Percentiles rank a stretch among this genome's conserved stretches.
phyloP scores from a whole-genome alignment of 2,888 invertebrate genomes.

The Cerastis rubricosa region DNA sequence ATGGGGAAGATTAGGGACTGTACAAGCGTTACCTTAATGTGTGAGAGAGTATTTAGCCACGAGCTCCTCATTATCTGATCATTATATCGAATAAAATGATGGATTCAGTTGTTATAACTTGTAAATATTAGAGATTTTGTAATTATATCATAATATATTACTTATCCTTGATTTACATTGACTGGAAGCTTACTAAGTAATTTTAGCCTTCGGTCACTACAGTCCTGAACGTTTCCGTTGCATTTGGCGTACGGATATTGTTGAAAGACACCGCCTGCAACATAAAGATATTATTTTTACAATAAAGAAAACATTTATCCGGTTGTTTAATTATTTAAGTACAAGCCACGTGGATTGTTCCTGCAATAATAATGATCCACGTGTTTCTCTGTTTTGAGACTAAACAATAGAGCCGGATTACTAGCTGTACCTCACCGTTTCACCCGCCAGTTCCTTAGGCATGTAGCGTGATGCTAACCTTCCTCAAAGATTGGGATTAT shows the following conservation, averaged over 20 bases:
- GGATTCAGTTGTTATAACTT: too few species aligned
- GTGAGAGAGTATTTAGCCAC: too few species aligned
- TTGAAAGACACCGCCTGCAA: too few species aligned
- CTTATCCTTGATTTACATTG: too few species aligned
- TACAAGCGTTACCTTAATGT: too few species aligned
- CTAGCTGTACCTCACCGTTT: neutral
- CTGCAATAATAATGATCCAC: neutral
- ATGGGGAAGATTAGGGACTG: too few species aligned
- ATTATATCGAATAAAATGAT: too few species aligned
- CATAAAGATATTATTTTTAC: neutral
- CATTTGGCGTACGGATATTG: neutral
- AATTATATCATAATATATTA: neutral
- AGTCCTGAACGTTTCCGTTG: neutral
- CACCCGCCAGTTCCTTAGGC: neutral
- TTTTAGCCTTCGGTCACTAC: neutral
- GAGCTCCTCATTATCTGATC: too few species aligned
- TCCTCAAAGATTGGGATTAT: neutral
- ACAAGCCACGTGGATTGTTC: neutral
- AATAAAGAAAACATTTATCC: neutral
- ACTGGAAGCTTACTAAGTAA: neutral
- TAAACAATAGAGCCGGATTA: neutral
- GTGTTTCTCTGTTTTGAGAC: neutral
- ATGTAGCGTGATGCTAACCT: neutral
- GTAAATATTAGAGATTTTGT: too few species aligned
- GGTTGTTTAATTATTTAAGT: constrained; percentile 10